phyloP scores from a whole-genome alignment of 2,888 invertebrate genomes.

The Melitaea athalia region DNA sequence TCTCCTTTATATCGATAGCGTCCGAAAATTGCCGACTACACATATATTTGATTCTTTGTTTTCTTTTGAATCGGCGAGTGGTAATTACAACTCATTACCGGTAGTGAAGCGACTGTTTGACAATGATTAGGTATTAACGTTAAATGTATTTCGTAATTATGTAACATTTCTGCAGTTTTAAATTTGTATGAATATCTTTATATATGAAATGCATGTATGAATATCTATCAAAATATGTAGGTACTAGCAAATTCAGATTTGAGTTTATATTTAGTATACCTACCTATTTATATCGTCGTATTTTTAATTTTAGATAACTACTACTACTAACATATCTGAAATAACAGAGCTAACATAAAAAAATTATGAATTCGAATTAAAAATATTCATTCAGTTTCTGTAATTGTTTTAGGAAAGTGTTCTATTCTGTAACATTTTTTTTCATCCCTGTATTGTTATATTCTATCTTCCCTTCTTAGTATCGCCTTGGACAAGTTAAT shows the following conservation, averaged over 20 bases:
- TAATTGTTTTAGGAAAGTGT: conserved; percentile 40
- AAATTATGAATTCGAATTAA: neutral
- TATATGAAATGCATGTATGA: too few species aligned
- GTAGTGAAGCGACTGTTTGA: neutral
- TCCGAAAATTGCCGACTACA: conserved; percentile 21
- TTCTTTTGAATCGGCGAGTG: neutral
- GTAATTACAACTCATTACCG: conserved; percentile 2
- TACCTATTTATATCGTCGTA: too few species aligned
- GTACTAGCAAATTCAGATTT: neutral
- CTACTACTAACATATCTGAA: neutral
- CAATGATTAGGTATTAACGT: neutral
- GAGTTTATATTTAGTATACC: too few species aligned
- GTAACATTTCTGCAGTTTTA: neutral
- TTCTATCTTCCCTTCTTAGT: conserved; percentile 44
- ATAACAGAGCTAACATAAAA: neutral
- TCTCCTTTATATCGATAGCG: conserved; percentile 13
- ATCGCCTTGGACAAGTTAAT: conserved; percentile 54
- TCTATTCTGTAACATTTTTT: conserved; percentile 50
- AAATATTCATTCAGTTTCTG: neutral
- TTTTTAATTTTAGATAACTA: too few species aligned
- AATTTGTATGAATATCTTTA: too few species aligned
- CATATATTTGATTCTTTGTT: conserved; percentile 2
- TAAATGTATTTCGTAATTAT: neutral
- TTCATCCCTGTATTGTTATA: conserved; percentile 51
- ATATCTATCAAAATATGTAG: neutral